These are phyloP conservation scores for Alaudala cheleensis DNA, from an alignment of 2,113 vertebrate species.

Conservation along the genomic window DNA sequence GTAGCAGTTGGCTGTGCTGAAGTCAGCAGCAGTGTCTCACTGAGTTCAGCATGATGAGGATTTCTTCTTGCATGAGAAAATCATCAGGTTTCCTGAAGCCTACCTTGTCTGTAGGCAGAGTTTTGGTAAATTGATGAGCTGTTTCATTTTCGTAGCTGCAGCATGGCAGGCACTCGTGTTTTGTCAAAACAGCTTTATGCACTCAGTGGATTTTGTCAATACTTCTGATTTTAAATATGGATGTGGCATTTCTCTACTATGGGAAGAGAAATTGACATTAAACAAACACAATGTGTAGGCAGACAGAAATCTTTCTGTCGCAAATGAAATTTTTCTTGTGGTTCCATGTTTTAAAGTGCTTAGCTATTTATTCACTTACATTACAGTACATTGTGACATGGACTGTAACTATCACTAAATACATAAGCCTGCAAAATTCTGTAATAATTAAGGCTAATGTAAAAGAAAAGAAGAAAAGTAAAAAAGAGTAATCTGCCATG, in stretches of 20 bases:
- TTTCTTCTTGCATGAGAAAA: not conserved
- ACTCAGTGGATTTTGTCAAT: constrained; percentile 19
- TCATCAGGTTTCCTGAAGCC: not conserved
- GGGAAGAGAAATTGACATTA: not conserved
- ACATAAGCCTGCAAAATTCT: not conserved
- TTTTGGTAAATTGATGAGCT: not conserved
- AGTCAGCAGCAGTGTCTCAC: not conserved
- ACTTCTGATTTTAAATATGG: constrained; percentile 20
- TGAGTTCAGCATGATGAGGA: not conserved
- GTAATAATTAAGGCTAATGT: not conserved
- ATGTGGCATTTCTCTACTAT: not conserved
- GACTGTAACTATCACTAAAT: not conserved
- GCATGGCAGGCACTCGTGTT: not conserved
- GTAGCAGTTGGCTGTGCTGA: not conserved
- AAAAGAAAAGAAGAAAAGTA: not conserved
- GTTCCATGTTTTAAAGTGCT: not conserved
- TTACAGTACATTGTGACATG: not conserved
- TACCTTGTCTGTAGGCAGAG: not conserved
- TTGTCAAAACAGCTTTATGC: constrained; percentile 8
- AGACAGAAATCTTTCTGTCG: not conserved
- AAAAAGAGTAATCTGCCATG: not conserved
- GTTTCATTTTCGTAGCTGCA: not conserved
- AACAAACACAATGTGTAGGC: constrained; percentile 7
- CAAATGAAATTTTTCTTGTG: not conserved
- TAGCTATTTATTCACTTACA: not conserved